Base-by-base conservation (phyloP, 2,797 vertebrate genomes). In the Podargus strigoides region DNA sequence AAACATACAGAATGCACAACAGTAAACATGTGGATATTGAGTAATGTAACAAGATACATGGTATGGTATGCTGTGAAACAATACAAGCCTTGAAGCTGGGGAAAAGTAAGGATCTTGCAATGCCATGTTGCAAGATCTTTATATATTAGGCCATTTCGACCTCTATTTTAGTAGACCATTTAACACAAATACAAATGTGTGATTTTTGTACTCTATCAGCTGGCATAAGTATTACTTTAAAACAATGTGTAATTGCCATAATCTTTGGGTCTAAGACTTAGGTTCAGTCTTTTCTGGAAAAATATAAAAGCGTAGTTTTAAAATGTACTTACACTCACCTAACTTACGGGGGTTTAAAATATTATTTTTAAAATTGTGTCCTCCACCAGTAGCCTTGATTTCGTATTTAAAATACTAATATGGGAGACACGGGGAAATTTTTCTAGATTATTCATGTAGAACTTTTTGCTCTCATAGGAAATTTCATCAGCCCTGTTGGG, bases 401-500 rank as follows among this genome's bases (percentile, higher is more conserved):
- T 85, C 22, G 21, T 63, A 62, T 67, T 46, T 90, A 27, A 73
- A 87, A 76, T 26, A 41, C 4, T n/a, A 55, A 19, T 59, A n/a
- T 36, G 47, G 41, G 79, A 82, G 62, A 53, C 24, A 52, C 0
- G 0, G 19, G 27, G 27, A 79, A 63, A 1, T 52, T 85, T 91
- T 87, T 85, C 76, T 59, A 13, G 50, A 60, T 64, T 55, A 81
- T 60, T 92, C 30, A 59, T 80, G 63, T 39, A 47, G 60, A 74
- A 44, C 19, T 18, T 72, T 79, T 94, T 85, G 55, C 23, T 79
- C 20, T 66, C 0, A 0, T 84, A 63, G 77, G 77, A 93, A 92
- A 95, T 94, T 92, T 91, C 87, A 94, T 82, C 50, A 8, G 20
- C 22, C 16, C 24, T 79, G 37, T 50, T 89, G 76, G 22, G 58